Evolutionary conservation across 1,140 invertebrate genomes (phyloP), one percentile per base, ranked within the genome.

Genomic region (Drosophila triauraria): DNA sequence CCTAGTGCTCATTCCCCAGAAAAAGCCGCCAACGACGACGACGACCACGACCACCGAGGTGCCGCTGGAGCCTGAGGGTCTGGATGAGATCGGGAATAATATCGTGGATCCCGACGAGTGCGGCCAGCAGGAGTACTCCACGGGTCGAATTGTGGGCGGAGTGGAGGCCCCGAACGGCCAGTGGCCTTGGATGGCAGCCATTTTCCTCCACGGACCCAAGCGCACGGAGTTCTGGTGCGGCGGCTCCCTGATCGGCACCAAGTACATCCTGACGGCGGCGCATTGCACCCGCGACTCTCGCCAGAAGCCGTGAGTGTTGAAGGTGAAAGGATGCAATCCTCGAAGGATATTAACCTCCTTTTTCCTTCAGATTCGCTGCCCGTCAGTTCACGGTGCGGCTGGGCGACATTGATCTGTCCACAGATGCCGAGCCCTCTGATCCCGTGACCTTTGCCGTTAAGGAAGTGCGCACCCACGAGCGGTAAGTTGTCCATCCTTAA

Each of bases 111-210:
- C 93, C 32, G 91, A 93, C 93, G 96, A 97, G 67, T 98, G 97
- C 85, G 97, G 97, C 1, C 95, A 96, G 68, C 95, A 96, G 59
- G 96, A 97, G 93, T 95, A 95, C 65, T 96, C 97, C 23, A 96
- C 96, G 40, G 97, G 96, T 80, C 95, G 97, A 17, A 97, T 98
- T 13, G 97, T 98, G 1, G 97, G 97, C 1, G 97, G 97, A n/a
- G 96, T 97, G 40, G 96, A 97, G 91, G 95, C 97, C 0, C 94
- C 95, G 10, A 95, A 96, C 1, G 97, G 97, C 4, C 95, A 96
- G 46, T 98, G 97, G 97, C 97, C 97, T 0, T 98, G 97, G 97
- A 97, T 98, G 97, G 97, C 97, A 1, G 98, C 98, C 2, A 97
- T 99, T 74, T 98, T 97, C 88, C 94, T 98, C 25, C 97, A 98